Conservation (phyloP, 2,113 vertebrate species). For the Myotis yumanensis region DNA sequence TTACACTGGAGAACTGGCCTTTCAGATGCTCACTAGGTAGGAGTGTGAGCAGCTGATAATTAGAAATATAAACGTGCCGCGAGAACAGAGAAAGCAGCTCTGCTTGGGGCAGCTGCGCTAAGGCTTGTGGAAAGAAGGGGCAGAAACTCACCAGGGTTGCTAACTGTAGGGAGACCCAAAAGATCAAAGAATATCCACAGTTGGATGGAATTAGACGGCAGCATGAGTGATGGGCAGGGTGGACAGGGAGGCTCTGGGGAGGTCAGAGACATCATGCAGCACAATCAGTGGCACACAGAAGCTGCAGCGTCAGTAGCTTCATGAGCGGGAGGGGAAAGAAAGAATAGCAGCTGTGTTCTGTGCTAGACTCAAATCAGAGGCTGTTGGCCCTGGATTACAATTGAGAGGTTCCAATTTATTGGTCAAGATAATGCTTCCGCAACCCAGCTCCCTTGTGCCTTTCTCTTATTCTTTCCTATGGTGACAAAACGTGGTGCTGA, state of each 20-base stretch:
- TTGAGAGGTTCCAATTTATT: neutral
- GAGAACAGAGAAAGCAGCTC: neutral
- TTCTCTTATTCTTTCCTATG: neutral
- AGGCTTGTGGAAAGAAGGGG: neutral
- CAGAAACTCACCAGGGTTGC: neutral
- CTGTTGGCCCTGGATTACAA: neutral
- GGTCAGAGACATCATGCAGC: too few species aligned
- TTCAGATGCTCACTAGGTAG: neutral
- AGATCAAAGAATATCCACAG: neutral
- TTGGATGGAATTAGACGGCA: neutral
- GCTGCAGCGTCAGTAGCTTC: neutral
- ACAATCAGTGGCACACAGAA: neutral
- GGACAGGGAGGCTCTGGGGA: neutral
- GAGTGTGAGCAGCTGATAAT: neutral
- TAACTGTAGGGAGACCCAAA: neutral
- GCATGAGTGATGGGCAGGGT: rapidly evolving
- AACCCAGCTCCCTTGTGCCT: neutral
- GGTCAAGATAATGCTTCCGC: neutral
- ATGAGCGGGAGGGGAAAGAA: neutral
- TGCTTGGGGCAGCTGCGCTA: neutral
- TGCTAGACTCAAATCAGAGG: neutral
- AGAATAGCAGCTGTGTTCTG: neutral
- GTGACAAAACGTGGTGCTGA: neutral
- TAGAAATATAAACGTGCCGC: neutral
- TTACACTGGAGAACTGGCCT: neutral